A percentile compares a stretch with the other conserved stretches of the same genome.
phyloP scores from a whole-genome alignment of 1,140 invertebrate species.

The Tribolium castaneum region DNA sequence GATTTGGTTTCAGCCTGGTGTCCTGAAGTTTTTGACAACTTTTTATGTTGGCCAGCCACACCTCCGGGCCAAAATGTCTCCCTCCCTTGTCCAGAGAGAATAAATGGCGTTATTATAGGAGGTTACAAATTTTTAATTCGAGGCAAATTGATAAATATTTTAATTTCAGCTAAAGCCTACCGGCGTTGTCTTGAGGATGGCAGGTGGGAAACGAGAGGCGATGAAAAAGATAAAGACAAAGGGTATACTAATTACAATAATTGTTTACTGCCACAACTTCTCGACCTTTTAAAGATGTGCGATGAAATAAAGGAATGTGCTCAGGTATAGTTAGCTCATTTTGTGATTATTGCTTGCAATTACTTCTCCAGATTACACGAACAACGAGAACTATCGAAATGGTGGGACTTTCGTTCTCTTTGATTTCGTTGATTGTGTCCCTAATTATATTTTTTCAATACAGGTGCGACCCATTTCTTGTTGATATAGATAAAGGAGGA shows the following conservation, averaged over 20 bases:
- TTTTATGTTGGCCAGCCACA: constrained; percentile 82
- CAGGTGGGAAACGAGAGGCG: constrained; percentile 69
- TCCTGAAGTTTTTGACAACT: constrained; percentile 53
- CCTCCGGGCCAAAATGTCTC: constrained; percentile 70
- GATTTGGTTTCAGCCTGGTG: constrained; percentile 47
- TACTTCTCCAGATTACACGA: constrained; percentile 74
- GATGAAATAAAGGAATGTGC: constrained; percentile 68
- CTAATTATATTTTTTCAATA: constrained; percentile 85
- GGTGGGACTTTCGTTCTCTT: constrained; percentile 80
- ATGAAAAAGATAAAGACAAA: constrained; percentile 59
- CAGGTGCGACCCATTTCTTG: constrained; percentile 68
- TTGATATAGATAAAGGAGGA: constrained; percentile 10
- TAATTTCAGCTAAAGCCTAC: constrained; percentile 66
- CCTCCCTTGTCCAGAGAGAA: constrained; percentile 76
- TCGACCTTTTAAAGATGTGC: constrained; percentile 69
- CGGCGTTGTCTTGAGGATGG: constrained; percentile 80
- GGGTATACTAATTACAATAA: constrained; percentile 88
- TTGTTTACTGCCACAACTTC: constrained; percentile 82
- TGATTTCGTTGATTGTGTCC: constrained; percentile 79
- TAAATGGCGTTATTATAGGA: constrained; percentile 73
- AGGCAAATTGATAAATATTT: background rate
- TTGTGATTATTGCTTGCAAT: constrained; percentile 6
- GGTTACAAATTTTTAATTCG: constrained; percentile 67
- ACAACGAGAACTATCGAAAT: constrained; percentile 84
- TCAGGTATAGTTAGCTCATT: constrained; percentile 57